Evolutionary conservation across 2,888 invertebrate species (phyloP).

Genomic region (Drosophila bunnanda): DNA sequence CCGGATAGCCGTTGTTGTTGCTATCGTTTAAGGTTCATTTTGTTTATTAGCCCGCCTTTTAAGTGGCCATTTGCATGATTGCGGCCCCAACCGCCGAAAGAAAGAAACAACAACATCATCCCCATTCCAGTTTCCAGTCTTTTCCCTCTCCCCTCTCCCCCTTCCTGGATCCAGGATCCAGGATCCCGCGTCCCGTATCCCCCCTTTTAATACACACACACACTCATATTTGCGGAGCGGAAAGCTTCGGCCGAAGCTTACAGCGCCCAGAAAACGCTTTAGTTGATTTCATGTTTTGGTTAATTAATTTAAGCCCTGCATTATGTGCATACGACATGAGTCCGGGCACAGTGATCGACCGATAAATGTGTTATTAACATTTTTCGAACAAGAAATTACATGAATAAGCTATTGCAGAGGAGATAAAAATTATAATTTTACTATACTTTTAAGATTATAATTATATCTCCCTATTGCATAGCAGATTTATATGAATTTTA

Average conservation of each 20-base stretch:
- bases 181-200: neutral
- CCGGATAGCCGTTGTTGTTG: slow-evolving; percentile 8
- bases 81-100: slow-evolving; percentile 32
- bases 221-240: slow-evolving; percentile 29
- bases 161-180: neutral
- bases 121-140: neutral
- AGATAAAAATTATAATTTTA: no score
- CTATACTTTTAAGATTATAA: no score
- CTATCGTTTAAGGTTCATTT: slow-evolving; percentile 58
- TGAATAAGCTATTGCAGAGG: no score
- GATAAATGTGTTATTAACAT: neutral
- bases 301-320: slow-evolving; percentile 63
- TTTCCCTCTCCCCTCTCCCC: no score
- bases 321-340: slow-evolving; percentile 35
- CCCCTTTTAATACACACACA: slow-evolving; percentile 7
- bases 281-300: slow-evolving; percentile 53
- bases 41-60: slow-evolving; percentile 69
- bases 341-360: neutral
- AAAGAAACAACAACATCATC: neutral
- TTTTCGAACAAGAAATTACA: no score
- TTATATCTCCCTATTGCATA: no score
- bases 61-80: slow-evolving; percentile 73
- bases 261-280: slow-evolving; percentile 30
- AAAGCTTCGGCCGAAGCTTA: slow-evolving; percentile 42
- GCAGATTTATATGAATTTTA: no score